Base-by-base conservation (phyloP, 2,888 invertebrate species). In the Alloscopus bannaensis region DNA sequence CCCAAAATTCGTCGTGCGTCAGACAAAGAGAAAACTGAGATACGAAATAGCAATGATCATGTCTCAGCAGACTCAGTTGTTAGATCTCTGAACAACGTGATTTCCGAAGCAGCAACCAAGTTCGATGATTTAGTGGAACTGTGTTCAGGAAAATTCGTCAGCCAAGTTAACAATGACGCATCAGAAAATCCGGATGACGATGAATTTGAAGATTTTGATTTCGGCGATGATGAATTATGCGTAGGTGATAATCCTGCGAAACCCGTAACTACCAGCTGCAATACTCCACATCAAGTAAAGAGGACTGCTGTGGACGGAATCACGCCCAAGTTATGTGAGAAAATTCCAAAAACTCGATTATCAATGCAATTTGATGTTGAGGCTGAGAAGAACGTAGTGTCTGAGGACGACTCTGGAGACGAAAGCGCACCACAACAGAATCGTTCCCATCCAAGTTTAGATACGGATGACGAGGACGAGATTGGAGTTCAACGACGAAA, bases 101-200 rank as follows among this genome's bases (percentile, higher is more conserved):
- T 80, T 45, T 47, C 80, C 11, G 62, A 80, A 29, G 50, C 80
- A 6, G 65, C 62, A 29, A 36, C 36, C 13, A 18, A 72, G 3
- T 78, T 80, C 16, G 86, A 86, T 50, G 88, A 88, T 71, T 78
- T 89, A 24, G 81, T 89, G 68, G 89, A 88, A 1, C 84, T 91
- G 11, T 91, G 91, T 84, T 90, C 91, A 0, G 93, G 93, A 2
- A 90, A 87, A 84, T 93, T 91, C 87, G 88, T 87, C 75, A 89
- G 87, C 82, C 90, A 88, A 57, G 31, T 8, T 26, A 59, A 75
- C 40, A 13, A 22, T 3, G 13, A 20, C 18, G 60, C 11, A 8
- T 3, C 26, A 3, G 57, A 69, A n/a, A 64, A 36, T 81, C 75
- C 86, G 66, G 85, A 85, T 65, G 85, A 85, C 36, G 70, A 77